These are phyloP conservation scores for Coturnix japonica DNA, from an alignment of 2,113 vertebrate species.

Conservation along the genomic window DNA sequence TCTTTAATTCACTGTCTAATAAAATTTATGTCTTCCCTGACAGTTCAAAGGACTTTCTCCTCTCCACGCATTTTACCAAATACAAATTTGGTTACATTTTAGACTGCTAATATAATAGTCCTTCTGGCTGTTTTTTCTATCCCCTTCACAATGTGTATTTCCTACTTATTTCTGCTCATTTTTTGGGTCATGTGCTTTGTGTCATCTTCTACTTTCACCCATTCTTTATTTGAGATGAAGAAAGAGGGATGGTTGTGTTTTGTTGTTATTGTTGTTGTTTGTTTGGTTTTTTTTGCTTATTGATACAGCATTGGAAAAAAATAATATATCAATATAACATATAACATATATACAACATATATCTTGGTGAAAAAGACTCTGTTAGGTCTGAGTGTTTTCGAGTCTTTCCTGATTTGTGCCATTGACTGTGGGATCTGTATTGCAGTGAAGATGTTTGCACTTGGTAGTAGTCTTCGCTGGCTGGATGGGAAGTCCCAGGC, in stretches of 20 bases:
- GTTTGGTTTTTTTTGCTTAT: not conserved
- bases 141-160: not conserved
- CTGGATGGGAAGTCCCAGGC: not conserved
- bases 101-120: not conserved
- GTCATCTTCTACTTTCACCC: not conserved
- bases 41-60: not conserved
- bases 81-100: not conserved
- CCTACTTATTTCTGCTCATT: not conserved
- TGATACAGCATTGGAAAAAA: not conserved
- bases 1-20: not conserved
- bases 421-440: slow-evolving; percentile 76
- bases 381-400: slow-evolving; percentile 45
- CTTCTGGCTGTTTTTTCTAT: not conserved
- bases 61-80: not conserved
- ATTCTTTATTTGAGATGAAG: not conserved
- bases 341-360: not conserved
- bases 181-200: not conserved
- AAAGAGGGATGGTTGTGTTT: not conserved
- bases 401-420: slow-evolving; percentile 70
- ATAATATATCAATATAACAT: not conserved
- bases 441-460: not conserved
- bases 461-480: not conserved
- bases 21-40: not conserved
- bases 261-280: too few relatives aligned
- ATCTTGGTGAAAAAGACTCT: not conserved